phyloP scores from a whole-genome alignment of 2,888 invertebrate species.

The Calliopum simillimum region DNA sequence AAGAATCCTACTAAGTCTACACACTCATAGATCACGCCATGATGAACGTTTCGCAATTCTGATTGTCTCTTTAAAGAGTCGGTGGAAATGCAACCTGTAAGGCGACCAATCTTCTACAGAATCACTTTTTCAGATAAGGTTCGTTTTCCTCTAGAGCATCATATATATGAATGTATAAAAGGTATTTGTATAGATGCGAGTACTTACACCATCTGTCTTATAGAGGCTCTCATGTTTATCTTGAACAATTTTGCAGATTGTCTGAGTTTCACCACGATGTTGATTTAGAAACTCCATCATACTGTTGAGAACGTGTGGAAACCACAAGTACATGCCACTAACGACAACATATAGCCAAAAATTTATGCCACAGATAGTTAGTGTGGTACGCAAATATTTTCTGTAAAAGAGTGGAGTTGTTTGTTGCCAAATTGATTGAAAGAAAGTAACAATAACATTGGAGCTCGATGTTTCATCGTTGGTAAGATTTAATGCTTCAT shows the following conservation, averaged over 20 bases:
- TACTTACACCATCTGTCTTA: constrained; percentile 47
- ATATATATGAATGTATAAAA: too few relatives aligned
- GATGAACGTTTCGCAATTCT: too few relatives aligned
- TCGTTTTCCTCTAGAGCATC: too few relatives aligned
- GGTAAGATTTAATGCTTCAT: constrained; percentile 23
- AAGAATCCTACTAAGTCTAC: too few relatives aligned
- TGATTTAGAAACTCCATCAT: constrained; percentile 54
- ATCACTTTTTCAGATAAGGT: too few relatives aligned
- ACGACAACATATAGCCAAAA: constrained; percentile 59
- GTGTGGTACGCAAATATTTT: constrained; percentile 54
- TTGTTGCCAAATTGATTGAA: constrained; percentile 60
- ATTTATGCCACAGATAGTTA: constrained; percentile 58
- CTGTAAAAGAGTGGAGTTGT: constrained; percentile 59
- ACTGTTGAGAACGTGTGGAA: constrained; percentile 61
- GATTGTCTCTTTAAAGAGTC: too few relatives aligned
- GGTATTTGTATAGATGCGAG: neutral
- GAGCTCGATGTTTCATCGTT: constrained; percentile 36
- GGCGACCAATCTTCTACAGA: too few relatives aligned
- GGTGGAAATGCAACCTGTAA: too few relatives aligned
- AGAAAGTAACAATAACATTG: constrained; percentile 46
- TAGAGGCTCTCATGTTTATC: constrained; percentile 46
- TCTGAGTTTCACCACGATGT: constrained; percentile 49
- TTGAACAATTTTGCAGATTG: constrained; percentile 57
- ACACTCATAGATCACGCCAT: too few relatives aligned
- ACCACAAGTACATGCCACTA: constrained; percentile 63